Evolutionary conservation across 2,888 invertebrate genomes (phyloP).

Genomic region (Drosophila pegasa): DNA sequence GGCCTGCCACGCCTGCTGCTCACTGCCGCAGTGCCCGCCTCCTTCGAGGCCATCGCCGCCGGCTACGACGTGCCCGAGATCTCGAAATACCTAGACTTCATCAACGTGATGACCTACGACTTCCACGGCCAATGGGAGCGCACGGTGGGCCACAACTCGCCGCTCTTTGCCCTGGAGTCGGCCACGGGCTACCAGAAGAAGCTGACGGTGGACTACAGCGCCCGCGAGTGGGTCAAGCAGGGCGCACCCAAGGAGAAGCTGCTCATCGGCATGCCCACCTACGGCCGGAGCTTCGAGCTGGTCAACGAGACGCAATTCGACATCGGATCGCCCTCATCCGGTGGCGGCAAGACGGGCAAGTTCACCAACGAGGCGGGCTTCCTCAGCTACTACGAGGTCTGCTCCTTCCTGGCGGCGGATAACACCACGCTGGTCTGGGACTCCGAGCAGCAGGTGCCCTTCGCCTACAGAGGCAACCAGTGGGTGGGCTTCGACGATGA

Average conservation of each 20-base stretch:
- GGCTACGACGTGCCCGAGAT: slow-evolving; percentile 97
- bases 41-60: slow-evolving; percentile 96
- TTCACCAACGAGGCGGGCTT: slow-evolving; percentile 97
- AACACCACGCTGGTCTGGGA: slow-evolving; percentile 98
- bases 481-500: slow-evolving; percentile 98
- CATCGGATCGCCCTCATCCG: slow-evolving; percentile 95
- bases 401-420: slow-evolving; percentile 94
- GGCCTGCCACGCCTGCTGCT: slow-evolving; percentile 92
- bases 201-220: slow-evolving; percentile 95
- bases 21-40: slow-evolving; percentile 96
- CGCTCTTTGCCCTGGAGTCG: slow-evolving; percentile 94
- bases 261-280: slow-evolving; percentile 97
- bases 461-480: slow-evolving; percentile 95
- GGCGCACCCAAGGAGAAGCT: slow-evolving; percentile 97
- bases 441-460: slow-evolving; percentile 97
- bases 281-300: slow-evolving; percentile 95
- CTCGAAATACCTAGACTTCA: slow-evolving; percentile 96
- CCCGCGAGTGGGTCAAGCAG: slow-evolving; percentile 96
- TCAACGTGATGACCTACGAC: slow-evolving; percentile 98
- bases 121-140: slow-evolving; percentile 98
- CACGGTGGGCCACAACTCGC: slow-evolving; percentile 96
- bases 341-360: slow-evolving; percentile 93
- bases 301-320: slow-evolving; percentile 95
- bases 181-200: slow-evolving; percentile 96
- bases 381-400: slow-evolving; percentile 97